Evolutionary conservation across 2,113 vertebrate species (phyloP), one percentile per base, ranked within the genome.

Genomic region (Corythoichthys haematopterus): DNA sequence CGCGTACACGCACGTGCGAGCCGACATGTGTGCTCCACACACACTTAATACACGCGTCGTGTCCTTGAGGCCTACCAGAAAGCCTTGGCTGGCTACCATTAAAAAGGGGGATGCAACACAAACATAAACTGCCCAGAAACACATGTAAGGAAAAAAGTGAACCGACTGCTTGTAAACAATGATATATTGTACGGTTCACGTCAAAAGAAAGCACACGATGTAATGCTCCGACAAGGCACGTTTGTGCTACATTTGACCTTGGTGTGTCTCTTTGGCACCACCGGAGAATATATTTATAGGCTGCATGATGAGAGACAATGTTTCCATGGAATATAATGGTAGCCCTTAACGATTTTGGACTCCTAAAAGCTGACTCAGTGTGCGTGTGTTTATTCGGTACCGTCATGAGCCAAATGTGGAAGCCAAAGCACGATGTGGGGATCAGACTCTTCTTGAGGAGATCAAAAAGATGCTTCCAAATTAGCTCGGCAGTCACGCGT

Each of bases 301-400:
- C 46, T 16, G 62, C 53, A 72, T 60, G 70, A 82, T 69, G 70
- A 67, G 50, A 72, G 28, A 56, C 65, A 53, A 70, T 74, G 82
- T 84, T 86, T 85, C 80, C 80, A 78, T 73, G 67, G 59, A 83
- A 74, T 66, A 74, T 69, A 66, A 77, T 70, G 48, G 53, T 37
- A 66, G 59, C 11, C 48, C 51, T 65, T 16, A 65, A 45, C 40
- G 20, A 46, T 48, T 62, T 75, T 76, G 56, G 69, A 79, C 70
- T 45, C 58, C 65, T 28, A 40, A 55, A 46, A 62, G 60, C 60
- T 47, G 60, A 46, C 60, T 46, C 59, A n/a, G 59, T 45, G 38
- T 33, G 60, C 14, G 40, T 15, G 58, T 45, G 59, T 62, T 62
- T 62, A 62, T 62, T 46, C 16, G 20, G 9, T 5, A 45, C 4